Percentiles rank a stretch among this genome's conserved stretches.
These are phyloP conservation scores for Gallirallus australis DNA, from an alignment of 2,797 vertebrate species.

Conservation along the genomic window DNA sequence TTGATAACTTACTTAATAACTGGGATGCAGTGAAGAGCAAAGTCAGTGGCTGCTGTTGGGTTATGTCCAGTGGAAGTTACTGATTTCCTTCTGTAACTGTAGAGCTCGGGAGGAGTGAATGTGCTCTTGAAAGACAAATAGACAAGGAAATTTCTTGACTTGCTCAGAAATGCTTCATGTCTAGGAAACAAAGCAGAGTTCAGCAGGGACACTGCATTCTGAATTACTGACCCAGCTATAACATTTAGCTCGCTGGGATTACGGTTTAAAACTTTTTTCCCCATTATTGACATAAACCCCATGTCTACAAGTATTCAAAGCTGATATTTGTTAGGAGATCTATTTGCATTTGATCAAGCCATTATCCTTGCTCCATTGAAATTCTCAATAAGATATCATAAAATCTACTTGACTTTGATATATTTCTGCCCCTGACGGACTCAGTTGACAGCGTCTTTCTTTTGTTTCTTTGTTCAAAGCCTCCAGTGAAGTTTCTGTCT, in stretches of 20 bases:
- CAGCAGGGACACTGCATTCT: not conserved
- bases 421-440: not conserved
- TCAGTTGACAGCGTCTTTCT: conserved; percentile 25
- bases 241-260: not conserved
- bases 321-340: conserved; percentile 10
- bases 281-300: not conserved
- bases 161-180: not conserved
- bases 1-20: not conserved
- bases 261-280: not conserved
- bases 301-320: not conserved
- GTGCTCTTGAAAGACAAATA: not conserved
- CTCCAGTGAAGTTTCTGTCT: conserved; percentile 84
- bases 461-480: conserved; percentile 77
- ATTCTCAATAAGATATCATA: not conserved
- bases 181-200: not conserved
- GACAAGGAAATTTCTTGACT: not conserved
- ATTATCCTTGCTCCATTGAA: conserved; percentile 2
- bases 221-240: not conserved
- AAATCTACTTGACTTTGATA: conserved; percentile 11
- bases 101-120: not conserved
- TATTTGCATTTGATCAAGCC: not conserved
- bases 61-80: not conserved
- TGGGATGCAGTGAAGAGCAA: not conserved
- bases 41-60: not conserved
- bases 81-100: not conserved